Percentiles rank a stretch among this genome's conserved stretches.
These are phyloP conservation scores for Procapra przewalskii DNA, from an alignment of 2,113 vertebrate genomes.

Conservation along the genomic window DNA sequence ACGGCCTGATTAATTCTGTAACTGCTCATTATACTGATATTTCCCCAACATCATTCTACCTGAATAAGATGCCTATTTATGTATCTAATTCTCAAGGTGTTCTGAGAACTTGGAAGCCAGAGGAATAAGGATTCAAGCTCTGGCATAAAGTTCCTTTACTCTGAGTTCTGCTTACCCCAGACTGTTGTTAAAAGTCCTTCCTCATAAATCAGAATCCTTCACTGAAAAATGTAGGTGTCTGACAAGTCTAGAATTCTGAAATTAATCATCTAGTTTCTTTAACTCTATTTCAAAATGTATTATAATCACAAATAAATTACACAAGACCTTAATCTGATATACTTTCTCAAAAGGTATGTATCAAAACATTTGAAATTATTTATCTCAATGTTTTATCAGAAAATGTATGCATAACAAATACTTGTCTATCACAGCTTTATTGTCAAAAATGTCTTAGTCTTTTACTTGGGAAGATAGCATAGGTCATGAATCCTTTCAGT, in stretches of 20 bases:
- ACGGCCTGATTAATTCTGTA: not conserved
- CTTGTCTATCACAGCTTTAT: not conserved
- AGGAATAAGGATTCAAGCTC: not conserved
- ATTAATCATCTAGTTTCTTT: not conserved
- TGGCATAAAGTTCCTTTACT: not conserved
- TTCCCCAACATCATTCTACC: not conserved
- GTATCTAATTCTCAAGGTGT: not conserved
- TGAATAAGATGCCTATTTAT: not conserved
- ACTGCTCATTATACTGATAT: not conserved
- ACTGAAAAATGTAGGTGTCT: not conserved
- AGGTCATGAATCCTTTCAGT: not conserved
- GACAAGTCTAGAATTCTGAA: slow-evolving; percentile 14
- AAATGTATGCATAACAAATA: not conserved
- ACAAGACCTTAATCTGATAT: not conserved
- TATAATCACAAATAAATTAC: not conserved
- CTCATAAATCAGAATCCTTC: not conserved
- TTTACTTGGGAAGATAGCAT: not conserved
- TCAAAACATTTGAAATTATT: slow-evolving; percentile 1
- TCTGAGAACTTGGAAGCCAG: not conserved
- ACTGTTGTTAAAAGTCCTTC: not conserved
- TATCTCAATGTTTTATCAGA: not conserved
- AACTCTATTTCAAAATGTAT: not conserved
- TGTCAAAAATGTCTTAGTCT: not conserved
- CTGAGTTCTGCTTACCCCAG: not conserved
- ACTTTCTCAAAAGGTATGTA: not conserved